Base-by-base conservation (phyloP, 2,888 invertebrate species). In the Rugalucina vietnamica region DNA sequence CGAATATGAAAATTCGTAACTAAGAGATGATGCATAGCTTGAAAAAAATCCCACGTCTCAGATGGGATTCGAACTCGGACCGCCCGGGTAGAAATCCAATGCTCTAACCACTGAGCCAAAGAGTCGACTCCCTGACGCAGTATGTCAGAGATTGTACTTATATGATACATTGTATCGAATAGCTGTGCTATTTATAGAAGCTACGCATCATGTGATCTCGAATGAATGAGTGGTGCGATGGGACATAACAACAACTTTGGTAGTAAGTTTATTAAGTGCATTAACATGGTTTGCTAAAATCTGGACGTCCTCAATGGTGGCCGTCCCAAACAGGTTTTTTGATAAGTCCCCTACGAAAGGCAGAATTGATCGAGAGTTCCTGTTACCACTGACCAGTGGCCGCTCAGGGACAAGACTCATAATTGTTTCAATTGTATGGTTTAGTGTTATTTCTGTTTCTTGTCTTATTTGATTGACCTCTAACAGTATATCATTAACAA, bases 231-330 rank as follows among this genome's bases (percentile, higher is more conserved):
- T n/a, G n/a, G n/a, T n/a, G n/a, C n/a, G n/a, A n/a, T n/a, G n/a
- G n/a, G n/a, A n/a, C n/a, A n/a, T n/a, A n/a, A n/a, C n/a, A n/a
- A 60, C 60, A 8, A 60, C 60, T 4, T 21, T 60, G 29, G 27
- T 34, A 12, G 77, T 72, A 0, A 71, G 24, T 60, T 32, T 71
- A n/a, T 81, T 78, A 18, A 84, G 54, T 21, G 69, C 57, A 74
- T 84, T 81, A 18, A 84, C 72, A 69, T 84, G 84, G 27, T 32
- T 69, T 0, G 84, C 77, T 34, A 84, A 54, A 21, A 77, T 60
- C 18, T 84, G 49, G 0, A 84, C 84, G 49, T 80, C 84, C 14
- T 77, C 77, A 21, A 36, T 34, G 4, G 80, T 84, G 0, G 84
- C 84, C 21, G 80, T 80, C 0, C 77, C 80, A 50, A 84, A 84